A percentile compares a stretch with the other conserved stretches of the same genome.
Conservation (phyloP, 2,888 invertebrate genomes). For the Conops quadrifasciatus region DNA sequence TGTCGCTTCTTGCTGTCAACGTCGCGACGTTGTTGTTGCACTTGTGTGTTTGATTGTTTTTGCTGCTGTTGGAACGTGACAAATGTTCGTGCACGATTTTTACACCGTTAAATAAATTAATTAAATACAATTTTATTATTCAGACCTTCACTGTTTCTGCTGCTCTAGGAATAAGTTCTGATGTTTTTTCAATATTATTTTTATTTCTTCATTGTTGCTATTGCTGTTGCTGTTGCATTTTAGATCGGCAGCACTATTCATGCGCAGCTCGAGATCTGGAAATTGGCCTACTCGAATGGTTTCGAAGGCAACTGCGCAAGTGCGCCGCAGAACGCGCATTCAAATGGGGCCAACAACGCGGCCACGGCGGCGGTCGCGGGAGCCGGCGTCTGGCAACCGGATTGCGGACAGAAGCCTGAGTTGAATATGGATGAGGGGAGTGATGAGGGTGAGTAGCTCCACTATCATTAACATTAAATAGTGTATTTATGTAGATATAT, state of each 20-base stretch:
- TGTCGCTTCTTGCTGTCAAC: background rate
- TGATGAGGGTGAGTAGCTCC: conserved; percentile 53
- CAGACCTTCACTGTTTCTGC: conserved; percentile 4
- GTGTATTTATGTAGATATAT: too few relatives aligned
- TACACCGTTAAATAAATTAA: conserved; percentile 24
- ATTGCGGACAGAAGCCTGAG: conserved; percentile 52
- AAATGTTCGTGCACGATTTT: conserved; percentile 21
- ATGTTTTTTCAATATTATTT: background rate
- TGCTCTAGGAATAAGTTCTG: conserved; percentile 14
- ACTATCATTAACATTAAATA: background rate
- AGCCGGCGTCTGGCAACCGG: conserved; percentile 47
- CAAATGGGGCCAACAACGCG: background rate
- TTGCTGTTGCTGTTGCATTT: conserved; percentile 43
- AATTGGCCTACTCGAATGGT: conserved; percentile 76
- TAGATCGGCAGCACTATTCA: conserved; percentile 86
- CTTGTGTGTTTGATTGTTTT: background rate
- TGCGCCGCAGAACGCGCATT: conserved; percentile 51
- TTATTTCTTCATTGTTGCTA: background rate
- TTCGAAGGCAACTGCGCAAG: conserved; percentile 49
- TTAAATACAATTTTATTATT: conserved; percentile 17
- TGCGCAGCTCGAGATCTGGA: conserved; percentile 92
- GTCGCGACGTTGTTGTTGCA: background rate
- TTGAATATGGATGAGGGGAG: conserved; percentile 51
- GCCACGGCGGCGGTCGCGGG: conserved; percentile 15
- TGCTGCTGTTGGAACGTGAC: conserved; percentile 28